Evolutionary conservation across 2,888 invertebrate species (phyloP), one percentile per base, ranked within the genome.

Genomic region (Torymus texanus): DNA sequence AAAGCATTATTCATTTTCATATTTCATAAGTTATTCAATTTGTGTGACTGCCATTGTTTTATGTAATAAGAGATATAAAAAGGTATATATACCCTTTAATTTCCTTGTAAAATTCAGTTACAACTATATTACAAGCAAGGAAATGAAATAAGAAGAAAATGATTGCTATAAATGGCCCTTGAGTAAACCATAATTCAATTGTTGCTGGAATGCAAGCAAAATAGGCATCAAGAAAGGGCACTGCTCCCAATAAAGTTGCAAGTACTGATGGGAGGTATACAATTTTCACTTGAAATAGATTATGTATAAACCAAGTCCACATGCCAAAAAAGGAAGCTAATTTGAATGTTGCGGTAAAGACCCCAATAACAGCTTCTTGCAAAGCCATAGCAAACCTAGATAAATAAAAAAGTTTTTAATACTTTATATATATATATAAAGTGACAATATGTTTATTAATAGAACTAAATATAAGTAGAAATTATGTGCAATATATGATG

Each of bases 261-360:
- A 98, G 91, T 67, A 96, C 97, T 94, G 98, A 96, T 0, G 99
- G 98, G 83, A 99, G 92, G 90, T 98, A 99, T 55, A 99, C 97
- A 81, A 99, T 96, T 90, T 97, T 97, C 3, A 96, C 96, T 78
- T 96, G 96, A 89, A 99, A 98, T 13, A 99, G 91, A 83, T 97
- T 97, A 90, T 99, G 99, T 72, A 97, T 96, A 82, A 99, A 93
- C 97, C 98, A 99, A 0, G 99, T 99, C 94, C 98, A 99, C 82
- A 99, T 92, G 0, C 98, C 99, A 89, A 99, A 99, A 91, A 99
- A 99, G 0, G 96, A 92, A 0, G 98, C 97, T 94, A 99, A 97
- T 92, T 99, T 99, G 86, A 98, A 95, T 2, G 98, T 98, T 0
- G 98, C 98, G 80, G 96, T 94, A 89, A 99, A 97, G 14, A 99